phyloP scores from a whole-genome alignment of 2,888 invertebrate species.

The Drosophila rellima region DNA sequence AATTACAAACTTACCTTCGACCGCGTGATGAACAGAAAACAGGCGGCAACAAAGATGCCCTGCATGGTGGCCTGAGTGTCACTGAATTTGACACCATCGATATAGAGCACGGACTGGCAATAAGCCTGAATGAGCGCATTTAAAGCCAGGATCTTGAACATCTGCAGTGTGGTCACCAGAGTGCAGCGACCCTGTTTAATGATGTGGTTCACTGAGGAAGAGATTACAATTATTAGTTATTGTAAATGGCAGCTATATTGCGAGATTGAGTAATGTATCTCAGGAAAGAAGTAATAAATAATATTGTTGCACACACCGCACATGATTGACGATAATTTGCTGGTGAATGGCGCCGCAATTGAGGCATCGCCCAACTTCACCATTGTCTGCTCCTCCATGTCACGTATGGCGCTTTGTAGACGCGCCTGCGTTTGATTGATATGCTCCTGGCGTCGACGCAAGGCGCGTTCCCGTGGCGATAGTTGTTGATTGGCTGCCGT shows the following conservation, averaged over 20 bases:
- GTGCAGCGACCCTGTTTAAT: conserved; percentile 99
- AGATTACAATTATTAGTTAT: conserved; percentile 55
- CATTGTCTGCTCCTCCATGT: conserved; percentile 94
- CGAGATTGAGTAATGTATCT: too few relatives aligned
- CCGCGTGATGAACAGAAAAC: conserved; percentile 98
- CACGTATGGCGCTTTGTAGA: conserved; percentile 89
- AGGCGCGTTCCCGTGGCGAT: conserved; percentile 82
- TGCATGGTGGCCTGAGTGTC: conserved; percentile 99
- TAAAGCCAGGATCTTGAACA: conserved; percentile 99
- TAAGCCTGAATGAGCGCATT: conserved; percentile 99
- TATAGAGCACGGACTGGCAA: conserved; percentile 98
- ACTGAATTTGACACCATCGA: conserved; percentile 99
- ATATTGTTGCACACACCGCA: conserved; percentile 90
- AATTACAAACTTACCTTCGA: conserved; percentile 91
- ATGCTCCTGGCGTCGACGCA: conserved; percentile 83
- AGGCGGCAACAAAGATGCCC: conserved; percentile 97
- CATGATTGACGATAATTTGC: conserved; percentile 97
- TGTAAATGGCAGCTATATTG: not conserved
- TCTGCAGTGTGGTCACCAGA: conserved; percentile 98
- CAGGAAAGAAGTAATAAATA: not conserved
- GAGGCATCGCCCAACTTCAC: conserved; percentile 99
- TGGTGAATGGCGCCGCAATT: conserved; percentile 99
- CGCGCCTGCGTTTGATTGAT: conserved; percentile 81
- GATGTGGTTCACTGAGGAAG: conserved; percentile 95
- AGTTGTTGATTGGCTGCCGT: conserved; percentile 73